Evolutionary conservation across 2,113 vertebrate genomes (phyloP), one percentile per base, ranked within the genome.

Genomic region (Arothron firmamentum): DNA sequence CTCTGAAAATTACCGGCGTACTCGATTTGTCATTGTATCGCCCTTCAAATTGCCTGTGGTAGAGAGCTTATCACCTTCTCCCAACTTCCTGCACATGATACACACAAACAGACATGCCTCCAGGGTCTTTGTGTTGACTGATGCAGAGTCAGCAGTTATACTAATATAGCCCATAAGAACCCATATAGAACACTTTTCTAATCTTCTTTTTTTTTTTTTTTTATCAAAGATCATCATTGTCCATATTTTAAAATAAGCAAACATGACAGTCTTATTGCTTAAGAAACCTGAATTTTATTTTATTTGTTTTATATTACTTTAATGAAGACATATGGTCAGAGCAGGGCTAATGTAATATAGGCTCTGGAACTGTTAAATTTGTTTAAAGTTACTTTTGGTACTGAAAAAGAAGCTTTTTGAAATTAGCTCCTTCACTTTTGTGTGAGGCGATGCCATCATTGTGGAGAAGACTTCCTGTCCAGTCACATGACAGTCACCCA

Each of bases 91-190:
- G 62, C 43, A 16, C n/a, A 2, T 38, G 25, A 62, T 41, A 68
- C 20, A 50, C 17, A 67, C 53, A 68, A 17, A 62, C 52, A 61
- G 19, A 25, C 66, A 21, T 64, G 74, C 48, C 67, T 56, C 21
- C 56, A 17, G 16, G 20, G 28, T 71, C 57, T 83, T 75, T 88
- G 87, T 88, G 87, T 65, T 71, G 13, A 41, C 38, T 19, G 59
- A 65, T 66, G 78, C 82, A 60, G 34, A 38, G 60, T 85, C 77
- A 86, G 82, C 87, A 71, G 38, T 28, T 28, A 10, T 62, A 11
- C 20, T 8, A 58, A 48, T 21, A 38, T 11, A 12, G 34, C 11
- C 34, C 34, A 38, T 12, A 11, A 38, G 34, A 38, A 38, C 10
- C 34, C 34, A 28, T 28, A 28, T 7, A 28, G 25, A 28, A 7